phyloP scores from a whole-genome alignment of 2,888 invertebrate species.

The Nomada lathburiana region DNA sequence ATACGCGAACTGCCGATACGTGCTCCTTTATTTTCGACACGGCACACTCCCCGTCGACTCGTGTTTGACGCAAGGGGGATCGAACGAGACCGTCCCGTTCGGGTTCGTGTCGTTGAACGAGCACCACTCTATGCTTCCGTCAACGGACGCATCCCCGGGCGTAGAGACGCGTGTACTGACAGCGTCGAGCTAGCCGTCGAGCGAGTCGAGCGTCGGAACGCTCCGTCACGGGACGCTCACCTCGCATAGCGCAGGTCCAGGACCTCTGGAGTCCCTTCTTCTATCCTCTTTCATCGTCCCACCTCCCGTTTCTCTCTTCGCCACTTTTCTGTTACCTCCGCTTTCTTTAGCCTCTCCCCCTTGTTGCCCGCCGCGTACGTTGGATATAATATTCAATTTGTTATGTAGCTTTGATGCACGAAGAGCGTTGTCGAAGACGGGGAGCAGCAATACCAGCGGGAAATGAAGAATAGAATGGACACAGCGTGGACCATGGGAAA shows the following conservation, averaged over 20 bases:
- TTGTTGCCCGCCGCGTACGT: neutral
- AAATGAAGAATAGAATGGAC: neutral
- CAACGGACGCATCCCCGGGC: slow-evolving; percentile 81
- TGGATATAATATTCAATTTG: slow-evolving; percentile 76
- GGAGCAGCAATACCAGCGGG: neutral
- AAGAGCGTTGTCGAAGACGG: slow-evolving; percentile 13
- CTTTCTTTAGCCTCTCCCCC: slow-evolving; percentile 18
- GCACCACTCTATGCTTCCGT: slow-evolving; percentile 41
- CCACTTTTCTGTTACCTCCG: slow-evolving; percentile 20
- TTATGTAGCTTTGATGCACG: slow-evolving; percentile 71
- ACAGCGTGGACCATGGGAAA: slow-evolving; percentile 13
- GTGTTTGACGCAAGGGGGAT: neutral
- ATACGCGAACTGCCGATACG: slow-evolving; percentile 40
- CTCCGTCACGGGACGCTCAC: slow-evolving; percentile 72
- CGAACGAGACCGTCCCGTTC: slow-evolving; percentile 18
- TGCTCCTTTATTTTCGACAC: neutral
- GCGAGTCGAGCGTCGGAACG: slow-evolving; percentile 73
- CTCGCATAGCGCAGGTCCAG: slow-evolving; percentile 74
- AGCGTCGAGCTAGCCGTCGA: slow-evolving; percentile 75
- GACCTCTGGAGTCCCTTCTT: slow-evolving; percentile 61
- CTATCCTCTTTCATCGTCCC: slow-evolving; percentile 48
- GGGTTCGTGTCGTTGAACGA: slow-evolving; percentile 13
- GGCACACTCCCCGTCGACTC: slow-evolving; percentile 28
- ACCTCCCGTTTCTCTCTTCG: slow-evolving; percentile 18
- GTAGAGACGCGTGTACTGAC: slow-evolving; percentile 82